These are phyloP conservation scores for Rallus limicola DNA, from an alignment of 2,113 vertebrate species.

Conservation along the genomic window DNA sequence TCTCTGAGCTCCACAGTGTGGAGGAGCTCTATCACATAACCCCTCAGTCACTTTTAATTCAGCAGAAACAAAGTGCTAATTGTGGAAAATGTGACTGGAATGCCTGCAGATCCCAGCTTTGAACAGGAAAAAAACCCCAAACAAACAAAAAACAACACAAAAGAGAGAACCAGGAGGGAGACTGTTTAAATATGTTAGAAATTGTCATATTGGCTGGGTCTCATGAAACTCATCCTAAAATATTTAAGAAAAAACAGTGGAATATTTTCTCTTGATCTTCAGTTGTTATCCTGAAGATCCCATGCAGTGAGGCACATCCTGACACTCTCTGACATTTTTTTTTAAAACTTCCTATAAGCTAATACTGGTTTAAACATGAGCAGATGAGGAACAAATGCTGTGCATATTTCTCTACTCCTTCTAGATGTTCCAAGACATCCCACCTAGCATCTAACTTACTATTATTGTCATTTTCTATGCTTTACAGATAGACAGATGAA, in stretches of 20 bases:
- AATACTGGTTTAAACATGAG: not conserved
- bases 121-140: too few relatives aligned
- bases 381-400: not conserved
- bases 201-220: not conserved
- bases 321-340: not conserved
- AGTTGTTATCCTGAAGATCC: not conserved
- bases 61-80: not conserved
- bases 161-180: not conserved
- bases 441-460: not conserved
- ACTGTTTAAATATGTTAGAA: not conserved
- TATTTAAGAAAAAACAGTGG: not conserved
- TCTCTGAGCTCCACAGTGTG: not conserved
- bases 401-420: not conserved
- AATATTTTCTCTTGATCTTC: not conserved
- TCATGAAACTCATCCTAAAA: not conserved
- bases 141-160: not conserved
- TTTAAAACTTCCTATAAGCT: not conserved
- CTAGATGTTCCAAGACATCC: not conserved
- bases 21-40: not conserved
- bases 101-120: not conserved
- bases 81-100: not conserved
- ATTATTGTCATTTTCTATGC: not conserved
- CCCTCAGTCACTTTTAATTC: not conserved
- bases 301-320: not conserved
- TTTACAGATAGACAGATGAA: not conserved